Evolutionary conservation across 2,113 vertebrate genomes (phyloP), one percentile per base, ranked within the genome.

Genomic region (Toxotes jaculatrix): DNA sequence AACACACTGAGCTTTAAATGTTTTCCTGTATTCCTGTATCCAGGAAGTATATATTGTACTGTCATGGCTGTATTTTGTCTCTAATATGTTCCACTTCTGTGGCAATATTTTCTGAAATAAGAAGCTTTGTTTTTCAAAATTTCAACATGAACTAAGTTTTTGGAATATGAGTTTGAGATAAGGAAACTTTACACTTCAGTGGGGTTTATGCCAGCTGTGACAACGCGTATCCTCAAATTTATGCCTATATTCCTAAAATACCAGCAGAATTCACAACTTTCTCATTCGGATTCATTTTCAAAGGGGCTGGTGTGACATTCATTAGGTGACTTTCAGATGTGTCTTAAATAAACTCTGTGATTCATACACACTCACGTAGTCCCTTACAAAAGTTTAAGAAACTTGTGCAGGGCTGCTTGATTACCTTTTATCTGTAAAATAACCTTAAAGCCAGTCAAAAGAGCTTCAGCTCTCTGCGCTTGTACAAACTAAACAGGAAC

Each of bases 261-360:
- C 34, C 67, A 56, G 38, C 53, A 73, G 42, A 56, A 16, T n/a
- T 71, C 85, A 68, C 67, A 67, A 62, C 47, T 70, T 79, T 78
- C 57, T 74, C 27, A 45, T 78, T 65, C 7, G 36, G 11, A 59
- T 76, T 68, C 7, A 31, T 74, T 88, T 88, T 86, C 78, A 88
- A 83, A 83, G 74, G 61, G 42, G 63, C 67, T 59, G 62, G 61
- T 71, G 70, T 86, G 88, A 90, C 84, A 86, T 86, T 89, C 80
- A 86, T 90, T 83, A 81, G 82, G 8, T 66, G 51, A 83, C 75
- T 88, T 73, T 83, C 57, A 86, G 74, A 81, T 81, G 69, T 75
- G 57, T 81, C 65, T 74, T 34, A 53, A 68, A 80, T 85, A 71
- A 87, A 78, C 63, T 79, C 21, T 40, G 34, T 74, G 83, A 74